These are phyloP conservation scores for Malaclemys terrapin DNA, from an alignment of 2,113 vertebrate species.

Conservation along the genomic window DNA sequence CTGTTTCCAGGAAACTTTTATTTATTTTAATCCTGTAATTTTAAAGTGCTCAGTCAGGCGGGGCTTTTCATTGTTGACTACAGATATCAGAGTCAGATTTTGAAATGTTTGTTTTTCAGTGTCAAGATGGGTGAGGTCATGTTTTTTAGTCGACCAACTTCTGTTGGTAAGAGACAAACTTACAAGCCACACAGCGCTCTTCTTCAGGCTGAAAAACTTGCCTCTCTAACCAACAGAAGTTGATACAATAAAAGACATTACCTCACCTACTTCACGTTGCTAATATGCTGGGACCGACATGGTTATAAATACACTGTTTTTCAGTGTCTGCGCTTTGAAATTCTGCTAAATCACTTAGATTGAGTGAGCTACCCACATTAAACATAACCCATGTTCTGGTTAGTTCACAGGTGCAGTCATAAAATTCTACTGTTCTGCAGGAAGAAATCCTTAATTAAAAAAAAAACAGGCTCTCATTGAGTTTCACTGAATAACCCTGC, in stretches of 20 bases:
- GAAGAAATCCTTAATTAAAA: neutral
- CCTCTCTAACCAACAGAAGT: too few relatives aligned
- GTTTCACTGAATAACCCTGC: neutral
- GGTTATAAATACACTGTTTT: neutral
- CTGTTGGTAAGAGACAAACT: neutral
- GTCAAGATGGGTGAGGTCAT: neutral
- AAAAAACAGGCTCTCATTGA: neutral
- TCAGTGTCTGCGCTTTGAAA: neutral
- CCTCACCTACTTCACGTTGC: neutral
- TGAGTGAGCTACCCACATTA: neutral
- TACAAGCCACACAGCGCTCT: neutral
- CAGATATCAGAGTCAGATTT: neutral
- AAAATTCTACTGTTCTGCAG: fast-evolving
- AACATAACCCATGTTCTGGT: neutral
- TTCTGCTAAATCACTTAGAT: neutral
- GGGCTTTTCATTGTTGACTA: neutral
- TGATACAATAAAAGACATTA: neutral
- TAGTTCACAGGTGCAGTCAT: neutral
- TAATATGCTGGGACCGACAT: neutral
- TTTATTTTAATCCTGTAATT: neutral
- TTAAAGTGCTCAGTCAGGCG: neutral
- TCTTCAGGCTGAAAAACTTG: neutral
- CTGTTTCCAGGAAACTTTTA: neutral
- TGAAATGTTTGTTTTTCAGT: neutral
- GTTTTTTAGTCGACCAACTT: too few relatives aligned